Percentiles rank a stretch among this genome's conserved stretches.
Conservation (phyloP, 2,888 invertebrate species). For the Drosophila suboccidentalis region DNA sequence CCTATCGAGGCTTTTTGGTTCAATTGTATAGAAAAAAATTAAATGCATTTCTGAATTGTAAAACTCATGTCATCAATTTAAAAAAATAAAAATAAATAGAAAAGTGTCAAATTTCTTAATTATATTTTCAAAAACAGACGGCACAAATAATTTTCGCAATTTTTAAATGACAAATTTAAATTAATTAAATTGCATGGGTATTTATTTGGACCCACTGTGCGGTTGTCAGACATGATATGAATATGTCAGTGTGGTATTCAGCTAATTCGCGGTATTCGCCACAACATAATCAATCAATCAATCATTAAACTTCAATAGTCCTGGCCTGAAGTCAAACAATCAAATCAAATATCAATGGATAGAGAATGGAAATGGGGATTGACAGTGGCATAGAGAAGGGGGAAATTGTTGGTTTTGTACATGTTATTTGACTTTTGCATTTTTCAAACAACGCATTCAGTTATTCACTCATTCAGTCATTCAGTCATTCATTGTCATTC, state of each 20-base stretch:
- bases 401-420: constrained; percentile 20
- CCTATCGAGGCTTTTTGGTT: too few relatives aligned
- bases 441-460: constrained; percentile 58
- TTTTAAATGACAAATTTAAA: neutral
- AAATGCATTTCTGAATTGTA: too few relatives aligned
- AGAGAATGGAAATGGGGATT: constrained; percentile 12
- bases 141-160: neutral
- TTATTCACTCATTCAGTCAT: constrained; percentile 35
- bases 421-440: constrained; percentile 72
- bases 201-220: neutral
- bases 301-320: constrained; percentile 67
- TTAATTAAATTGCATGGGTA: neutral
- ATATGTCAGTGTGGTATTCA: neutral
- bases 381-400: neutral
- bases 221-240: neutral
- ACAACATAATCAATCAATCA: constrained; percentile 72
- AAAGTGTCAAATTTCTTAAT: too few relatives aligned
- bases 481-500: constrained; percentile 64
- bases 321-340: constrained; percentile 42
- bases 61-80: too few relatives aligned
- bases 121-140: too few relatives aligned
- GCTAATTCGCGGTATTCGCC: constrained; percentile 19
- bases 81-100: too few relatives aligned
- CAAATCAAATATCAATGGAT: constrained; percentile 50
- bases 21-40: too few relatives aligned